phyloP scores from a whole-genome alignment of 2,797 vertebrate species.

The Sciurus vulgaris region DNA sequence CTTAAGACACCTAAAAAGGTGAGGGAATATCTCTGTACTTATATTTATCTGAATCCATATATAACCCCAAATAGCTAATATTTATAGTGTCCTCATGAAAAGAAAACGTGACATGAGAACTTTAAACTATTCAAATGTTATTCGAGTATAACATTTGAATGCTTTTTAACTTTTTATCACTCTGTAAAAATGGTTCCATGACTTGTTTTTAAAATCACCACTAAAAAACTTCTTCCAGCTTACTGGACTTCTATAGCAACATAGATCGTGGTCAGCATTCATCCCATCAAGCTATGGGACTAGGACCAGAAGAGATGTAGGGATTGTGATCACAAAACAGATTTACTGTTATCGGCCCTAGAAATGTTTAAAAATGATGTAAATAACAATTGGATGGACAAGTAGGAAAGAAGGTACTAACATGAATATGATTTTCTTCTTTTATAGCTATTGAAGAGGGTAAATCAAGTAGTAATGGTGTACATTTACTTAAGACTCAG shows the following conservation, averaged over 20 bases:
- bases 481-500: background rate
- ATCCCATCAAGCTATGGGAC: background rate
- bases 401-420: background rate
- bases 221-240: background rate
- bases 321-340: background rate
- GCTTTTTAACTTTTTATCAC: background rate
- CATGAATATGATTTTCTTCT: background rate
- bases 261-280: background rate
- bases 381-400: background rate
- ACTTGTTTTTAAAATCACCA: conserved; percentile 13
- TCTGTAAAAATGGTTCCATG: background rate
- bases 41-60: background rate
- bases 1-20: background rate
- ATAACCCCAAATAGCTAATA: background rate
- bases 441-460: background rate
- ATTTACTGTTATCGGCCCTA: background rate
- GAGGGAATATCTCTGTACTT: background rate
- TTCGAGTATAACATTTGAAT: background rate
- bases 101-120: background rate
- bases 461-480: background rate
- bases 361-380: background rate
- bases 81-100: background rate
- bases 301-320: background rate
- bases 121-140: background rate
- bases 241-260: background rate